phyloP scores from a whole-genome alignment of 2,797 vertebrate genomes.

The Phoxinus dragarum region DNA sequence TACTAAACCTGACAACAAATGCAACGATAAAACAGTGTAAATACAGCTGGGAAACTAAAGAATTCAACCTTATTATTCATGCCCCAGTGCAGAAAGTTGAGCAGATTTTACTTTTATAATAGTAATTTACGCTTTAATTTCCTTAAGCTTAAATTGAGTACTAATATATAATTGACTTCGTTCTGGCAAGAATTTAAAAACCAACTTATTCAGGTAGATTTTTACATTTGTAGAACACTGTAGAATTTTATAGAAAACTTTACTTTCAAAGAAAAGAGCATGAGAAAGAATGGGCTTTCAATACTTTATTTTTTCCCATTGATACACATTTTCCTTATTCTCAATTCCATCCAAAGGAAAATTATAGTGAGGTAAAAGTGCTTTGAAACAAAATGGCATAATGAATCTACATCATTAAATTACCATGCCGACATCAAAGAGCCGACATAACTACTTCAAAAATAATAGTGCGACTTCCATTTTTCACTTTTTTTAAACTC shows the following conservation, averaged over 20 bases:
- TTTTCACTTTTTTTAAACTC: constrained; percentile 56
- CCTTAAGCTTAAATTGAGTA: too few species aligned
- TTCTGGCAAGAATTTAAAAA: too few species aligned
- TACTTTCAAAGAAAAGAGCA: constrained; percentile 38
- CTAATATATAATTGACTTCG: too few species aligned
- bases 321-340: constrained; percentile 81
- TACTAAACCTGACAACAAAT: too few species aligned
- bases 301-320: constrained; percentile 75
- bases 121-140: too few species aligned
- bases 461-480: constrained; percentile 69
- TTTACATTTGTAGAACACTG: not conserved
- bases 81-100: too few species aligned
- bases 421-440: constrained; percentile 73
- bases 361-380: constrained; percentile 83
- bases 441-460: constrained; percentile 67
- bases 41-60: too few species aligned
- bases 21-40: too few species aligned
- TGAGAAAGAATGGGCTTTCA: constrained; percentile 62
- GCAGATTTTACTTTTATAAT: too few species aligned
- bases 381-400: constrained; percentile 78
- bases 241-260: not conserved
- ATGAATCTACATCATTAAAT: constrained; percentile 68
- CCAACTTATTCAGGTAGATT: too few species aligned
- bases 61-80: too few species aligned
- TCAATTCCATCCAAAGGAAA: constrained; percentile 77